These are phyloP conservation scores for Turdus rufiventris DNA, from an alignment of 2,113 vertebrate species.

Conservation along the genomic window DNA sequence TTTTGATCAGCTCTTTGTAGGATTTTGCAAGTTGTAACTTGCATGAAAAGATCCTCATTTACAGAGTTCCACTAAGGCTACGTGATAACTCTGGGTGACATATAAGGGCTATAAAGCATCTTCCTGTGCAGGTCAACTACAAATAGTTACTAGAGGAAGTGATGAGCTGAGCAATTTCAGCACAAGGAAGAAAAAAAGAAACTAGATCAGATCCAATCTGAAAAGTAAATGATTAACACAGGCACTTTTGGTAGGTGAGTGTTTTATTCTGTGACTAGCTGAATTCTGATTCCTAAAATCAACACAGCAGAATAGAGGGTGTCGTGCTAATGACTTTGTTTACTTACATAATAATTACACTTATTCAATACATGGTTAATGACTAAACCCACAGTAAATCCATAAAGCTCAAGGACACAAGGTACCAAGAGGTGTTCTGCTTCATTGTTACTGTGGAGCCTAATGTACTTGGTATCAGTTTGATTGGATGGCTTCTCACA, in stretches of 20 bases:
- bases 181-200: neutral
- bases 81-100: neutral
- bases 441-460: neutral
- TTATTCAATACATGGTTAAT: conserved; percentile 58
- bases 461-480: neutral
- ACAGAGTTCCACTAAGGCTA: neutral
- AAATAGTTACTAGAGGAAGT: neutral
- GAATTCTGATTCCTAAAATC: conserved; percentile 52
- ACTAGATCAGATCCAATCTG: neutral
- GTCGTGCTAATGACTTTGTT: conserved; percentile 44
- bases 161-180: neutral
- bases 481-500: neutral
- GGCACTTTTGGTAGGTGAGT: conserved; percentile 30
- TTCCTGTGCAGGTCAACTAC: neutral
- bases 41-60: neutral
- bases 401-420: neutral
- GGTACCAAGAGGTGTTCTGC: neutral
- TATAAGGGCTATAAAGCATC: neutral
- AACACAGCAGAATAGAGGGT: conserved; percentile 44
- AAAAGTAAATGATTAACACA: conserved; percentile 72
- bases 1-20: neutral
- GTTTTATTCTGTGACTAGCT: conserved; percentile 20
- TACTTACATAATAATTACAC: conserved; percentile 44
- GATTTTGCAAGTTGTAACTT: neutral
- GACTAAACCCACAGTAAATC: conserved; percentile 30